Evolutionary conservation across 2,113 vertebrate species (phyloP), one percentile per base, ranked within the genome.

Genomic region (Polypterus senegalus): DNA sequence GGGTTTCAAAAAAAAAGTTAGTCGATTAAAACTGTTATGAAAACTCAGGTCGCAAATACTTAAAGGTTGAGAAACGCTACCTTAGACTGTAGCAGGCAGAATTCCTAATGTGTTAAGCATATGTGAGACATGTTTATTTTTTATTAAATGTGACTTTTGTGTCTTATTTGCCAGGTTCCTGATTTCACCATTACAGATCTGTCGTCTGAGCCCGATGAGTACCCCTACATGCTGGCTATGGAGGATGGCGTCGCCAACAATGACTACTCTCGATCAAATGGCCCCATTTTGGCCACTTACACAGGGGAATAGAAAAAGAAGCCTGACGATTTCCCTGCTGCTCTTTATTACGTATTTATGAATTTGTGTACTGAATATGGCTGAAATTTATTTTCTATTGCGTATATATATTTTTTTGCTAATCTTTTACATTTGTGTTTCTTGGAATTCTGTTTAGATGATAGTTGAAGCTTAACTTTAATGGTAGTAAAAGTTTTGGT

Each of bases 181-280:
- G 86, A 88, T 72, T 83, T 89, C 71, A 75, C 70, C 71, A 70
- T 74, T 67, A 74, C 76, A 69, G 87, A 89, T 65, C 73, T 85
- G 51, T 76, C 81, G 65, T 88, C 81, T 48, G 83, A 88, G 60
- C 77, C 77, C 9, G 86, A 84, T 67, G 86, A 84, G 64, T 76
- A 83, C 69, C 79, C 81, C 1, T 5, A 52, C 9, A 27, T 27
- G 27, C 5, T 7, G 43, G 60, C 54, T 7, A 51, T 58, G 2
- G n/a, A 3, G n/a, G 65, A 54, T 10, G 51, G 4, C 46, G 55
- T 11, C 11, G 27, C 45, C 27, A 52, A 45, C 48, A 46, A 54
- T 49, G 27, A 27, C 27, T 49, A 45, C 27, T 9, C 44, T 48
- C 1, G 46, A 46, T 5, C 8, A 48, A 47, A 61, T 44, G 47